Evolutionary conservation across 2,888 invertebrate species (phyloP).

Genomic region (Liopterus haemorrhoidalis): DNA sequence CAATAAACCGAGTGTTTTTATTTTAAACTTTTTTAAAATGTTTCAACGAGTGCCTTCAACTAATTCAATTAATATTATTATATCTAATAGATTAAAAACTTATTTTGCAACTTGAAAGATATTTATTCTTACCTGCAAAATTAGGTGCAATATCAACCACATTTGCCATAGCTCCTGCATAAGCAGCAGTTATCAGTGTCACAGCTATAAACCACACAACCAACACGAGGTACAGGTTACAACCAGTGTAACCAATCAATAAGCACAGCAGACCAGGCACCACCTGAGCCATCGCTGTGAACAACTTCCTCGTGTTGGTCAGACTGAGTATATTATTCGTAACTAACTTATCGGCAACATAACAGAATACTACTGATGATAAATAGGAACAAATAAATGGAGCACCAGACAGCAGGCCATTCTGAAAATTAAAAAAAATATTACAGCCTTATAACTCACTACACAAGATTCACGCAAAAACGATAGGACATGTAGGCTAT

Average conservation of each 20-base stretch:
- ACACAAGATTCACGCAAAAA: background rate
- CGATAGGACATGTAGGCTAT: too few species aligned
- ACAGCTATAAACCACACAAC: constrained; percentile 64
- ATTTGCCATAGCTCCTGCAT: constrained; percentile 70
- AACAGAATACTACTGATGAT: constrained; percentile 64
- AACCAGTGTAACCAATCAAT: constrained; percentile 59
- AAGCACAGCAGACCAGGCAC: constrained; percentile 60
- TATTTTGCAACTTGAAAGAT: too few species aligned
- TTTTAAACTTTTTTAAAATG: too few species aligned
- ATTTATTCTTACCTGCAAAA: constrained; percentile 62
- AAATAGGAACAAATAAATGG: constrained; percentile 66
- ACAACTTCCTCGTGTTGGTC: constrained; percentile 61
- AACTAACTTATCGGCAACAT: constrained; percentile 59
- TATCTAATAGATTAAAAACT: constrained; percentile 6
- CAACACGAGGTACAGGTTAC: constrained; percentile 53
- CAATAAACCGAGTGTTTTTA: too few species aligned
- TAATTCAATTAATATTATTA: too few species aligned
- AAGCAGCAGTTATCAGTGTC: constrained; percentile 63
- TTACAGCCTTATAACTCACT: background rate
- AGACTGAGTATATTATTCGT: constrained; percentile 53
- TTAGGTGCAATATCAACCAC: constrained; percentile 75
- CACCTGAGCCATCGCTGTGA: constrained; percentile 64
- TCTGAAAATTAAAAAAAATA: constrained; percentile 44
- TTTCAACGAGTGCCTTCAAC: too few species aligned
- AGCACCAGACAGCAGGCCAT: constrained; percentile 61